Conservation (phyloP, 2,113 vertebrate genomes). For the Bothrops jararaca region DNA sequence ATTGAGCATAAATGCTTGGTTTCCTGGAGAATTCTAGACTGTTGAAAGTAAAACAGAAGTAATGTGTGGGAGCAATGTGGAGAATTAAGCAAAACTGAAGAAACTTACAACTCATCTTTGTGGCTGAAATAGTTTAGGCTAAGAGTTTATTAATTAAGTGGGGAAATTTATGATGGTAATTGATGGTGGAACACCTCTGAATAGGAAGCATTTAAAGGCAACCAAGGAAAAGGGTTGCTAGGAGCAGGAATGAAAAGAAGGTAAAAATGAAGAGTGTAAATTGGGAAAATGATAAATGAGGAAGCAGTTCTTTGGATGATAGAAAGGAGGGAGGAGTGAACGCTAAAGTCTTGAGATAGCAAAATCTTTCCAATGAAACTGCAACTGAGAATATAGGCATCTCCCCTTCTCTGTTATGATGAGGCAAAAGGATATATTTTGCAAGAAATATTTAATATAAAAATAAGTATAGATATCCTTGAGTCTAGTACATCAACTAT, state of each 20-base stretch:
- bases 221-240: neutral
- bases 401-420: neutral
- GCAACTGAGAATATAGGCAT: neutral
- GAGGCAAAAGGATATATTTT: neutral
- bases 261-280: neutral
- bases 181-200: neutral
- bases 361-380: neutral
- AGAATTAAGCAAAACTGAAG: neutral
- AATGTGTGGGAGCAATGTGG: neutral
- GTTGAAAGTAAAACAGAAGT: neutral
- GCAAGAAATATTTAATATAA: neutral
- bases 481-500: neutral
- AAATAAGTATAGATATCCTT: neutral
- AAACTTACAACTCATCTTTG: neutral
- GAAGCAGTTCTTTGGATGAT: neutral
- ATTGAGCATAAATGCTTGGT: neutral
- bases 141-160: neutral
- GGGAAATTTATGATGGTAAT: neutral
- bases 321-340: neutral
- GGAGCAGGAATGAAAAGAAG: neutral
- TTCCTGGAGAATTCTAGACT: neutral
- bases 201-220: neutral
- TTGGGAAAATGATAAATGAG: neutral
- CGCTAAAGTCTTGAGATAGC: neutral
- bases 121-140: neutral